Evolutionary conservation across 30 jellyfish, hydroid and myxozoan genomes (phyloP), one percentile per base, ranked within the genome.

Genomic region (Catostylus mosaicus): DNA sequence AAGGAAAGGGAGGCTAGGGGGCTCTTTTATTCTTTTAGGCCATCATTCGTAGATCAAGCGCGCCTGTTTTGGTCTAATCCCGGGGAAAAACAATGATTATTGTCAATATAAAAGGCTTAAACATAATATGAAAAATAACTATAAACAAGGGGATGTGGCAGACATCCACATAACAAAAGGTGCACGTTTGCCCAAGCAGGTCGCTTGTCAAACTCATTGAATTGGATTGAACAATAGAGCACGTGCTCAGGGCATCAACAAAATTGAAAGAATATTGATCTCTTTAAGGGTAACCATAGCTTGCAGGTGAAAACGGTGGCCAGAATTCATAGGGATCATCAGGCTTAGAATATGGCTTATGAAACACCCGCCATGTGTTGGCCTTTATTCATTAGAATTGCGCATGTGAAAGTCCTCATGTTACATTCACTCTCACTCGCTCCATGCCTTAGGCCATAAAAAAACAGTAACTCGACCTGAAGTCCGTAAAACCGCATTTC

Each of bases 291-390:
- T 86, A 60, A 61, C 96, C 84, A 56, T 66, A 73, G 96, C 80
- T 40, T 86, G 96, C 96, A 86, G 96, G 96, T 86, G 96, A 85
- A 70, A 22, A 26, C n/a, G 23, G 72, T 56, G 27, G 74, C 78
- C 78, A 66, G 36, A 52, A 75, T 75, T 75, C 86, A 75, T 59
- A 50, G 86, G 88, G 20, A 57, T 30, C 78, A 30, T 57, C 31
- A n/a, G 18, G 35, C 23, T 27, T 59, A 8, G 23, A 59, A 59
- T 23, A 23, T 59, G 5, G 71, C 38, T 19, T 23, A 1, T 27
- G 10, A 59, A 59, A 23, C 23, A 59, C 71, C 71, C 71, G 76
- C 77, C 88, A 76, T 62, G 88, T 70, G 88, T 57, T 56, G 35
- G 46, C 29, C 78, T 24, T 60, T 76, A 76, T 56, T 24, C 77